phyloP scores from a whole-genome alignment of 2,797 vertebrate genomes.

The Ptychobarbus kaznakovi region DNA sequence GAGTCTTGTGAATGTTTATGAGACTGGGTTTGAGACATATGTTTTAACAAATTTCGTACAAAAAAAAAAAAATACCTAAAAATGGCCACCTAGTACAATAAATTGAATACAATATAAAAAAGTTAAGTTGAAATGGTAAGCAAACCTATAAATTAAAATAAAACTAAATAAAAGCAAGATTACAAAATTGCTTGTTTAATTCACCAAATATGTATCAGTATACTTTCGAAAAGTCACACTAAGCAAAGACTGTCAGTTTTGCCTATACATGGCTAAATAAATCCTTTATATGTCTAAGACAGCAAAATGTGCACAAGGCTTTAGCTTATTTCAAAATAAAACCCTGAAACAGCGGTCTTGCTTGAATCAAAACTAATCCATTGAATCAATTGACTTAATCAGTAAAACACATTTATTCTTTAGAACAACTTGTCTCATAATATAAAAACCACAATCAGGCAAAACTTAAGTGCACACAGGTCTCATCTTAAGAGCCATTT shows the following conservation, averaged over 20 bases:
- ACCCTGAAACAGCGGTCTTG: not conserved
- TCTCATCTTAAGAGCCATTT: not conserved
- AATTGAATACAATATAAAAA: not conserved
- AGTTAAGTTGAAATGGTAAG: too few relatives aligned
- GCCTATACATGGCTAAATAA: not conserved
- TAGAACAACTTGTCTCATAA: not conserved
- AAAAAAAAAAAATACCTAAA: not conserved
- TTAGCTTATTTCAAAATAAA: not conserved
- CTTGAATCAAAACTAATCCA: not conserved
- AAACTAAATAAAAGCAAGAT: not conserved
- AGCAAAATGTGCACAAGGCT: not conserved
- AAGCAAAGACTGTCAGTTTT: not conserved
- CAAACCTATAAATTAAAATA: not conserved
- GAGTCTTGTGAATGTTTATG: too few relatives aligned
- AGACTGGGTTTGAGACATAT: too few relatives aligned
- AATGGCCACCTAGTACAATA: not conserved
- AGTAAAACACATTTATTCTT: not conserved
- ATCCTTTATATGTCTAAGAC: not conserved
- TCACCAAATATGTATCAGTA: not conserved
- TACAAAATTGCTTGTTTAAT: too few relatives aligned
- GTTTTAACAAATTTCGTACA: not conserved
- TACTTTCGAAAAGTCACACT: not conserved
- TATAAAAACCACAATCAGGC: not conserved
- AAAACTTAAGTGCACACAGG: not conserved
- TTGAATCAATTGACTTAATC: not conserved